Evolutionary conservation across 2,113 vertebrate genomes (phyloP).

Genomic region (Tretioscincus oriximinensis): DNA sequence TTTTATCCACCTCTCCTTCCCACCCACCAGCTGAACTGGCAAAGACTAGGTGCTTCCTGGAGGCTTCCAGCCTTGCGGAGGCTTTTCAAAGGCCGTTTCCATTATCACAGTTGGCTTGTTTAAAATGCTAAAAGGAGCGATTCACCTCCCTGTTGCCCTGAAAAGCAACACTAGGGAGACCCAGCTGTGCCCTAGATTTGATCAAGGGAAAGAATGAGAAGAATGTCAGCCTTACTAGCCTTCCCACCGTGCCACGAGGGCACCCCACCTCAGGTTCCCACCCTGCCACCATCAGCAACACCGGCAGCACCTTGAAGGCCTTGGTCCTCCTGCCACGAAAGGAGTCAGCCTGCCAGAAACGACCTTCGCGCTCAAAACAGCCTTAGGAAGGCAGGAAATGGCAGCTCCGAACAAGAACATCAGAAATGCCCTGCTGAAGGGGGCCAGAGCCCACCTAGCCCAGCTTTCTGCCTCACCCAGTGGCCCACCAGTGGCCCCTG

Average conservation of each 20-base stretch:
- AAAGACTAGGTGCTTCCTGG: background rate
- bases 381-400: background rate
- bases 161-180: background rate
- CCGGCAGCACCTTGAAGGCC: background rate
- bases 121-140: background rate
- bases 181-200: background rate
- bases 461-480: too few relatives aligned
- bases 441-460: too few relatives aligned
- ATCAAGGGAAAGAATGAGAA: background rate
- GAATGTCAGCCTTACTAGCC: too few relatives aligned
- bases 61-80: background rate
- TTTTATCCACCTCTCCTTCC: background rate
- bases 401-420: background rate
- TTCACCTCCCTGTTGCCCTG: background rate
- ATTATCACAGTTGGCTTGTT: background rate
- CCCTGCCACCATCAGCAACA: background rate
- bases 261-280: background rate
- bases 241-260: background rate
- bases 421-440: too few relatives aligned
- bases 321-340: background rate
- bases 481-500: too few relatives aligned
- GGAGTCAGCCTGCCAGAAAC: background rate
- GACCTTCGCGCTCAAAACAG: too few relatives aligned
- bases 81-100: constrained; percentile 23
- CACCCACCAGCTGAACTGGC: background rate